Conservation (phyloP, 2,888 invertebrate species). For the Gastracanthus pulcherrimus region DNA sequence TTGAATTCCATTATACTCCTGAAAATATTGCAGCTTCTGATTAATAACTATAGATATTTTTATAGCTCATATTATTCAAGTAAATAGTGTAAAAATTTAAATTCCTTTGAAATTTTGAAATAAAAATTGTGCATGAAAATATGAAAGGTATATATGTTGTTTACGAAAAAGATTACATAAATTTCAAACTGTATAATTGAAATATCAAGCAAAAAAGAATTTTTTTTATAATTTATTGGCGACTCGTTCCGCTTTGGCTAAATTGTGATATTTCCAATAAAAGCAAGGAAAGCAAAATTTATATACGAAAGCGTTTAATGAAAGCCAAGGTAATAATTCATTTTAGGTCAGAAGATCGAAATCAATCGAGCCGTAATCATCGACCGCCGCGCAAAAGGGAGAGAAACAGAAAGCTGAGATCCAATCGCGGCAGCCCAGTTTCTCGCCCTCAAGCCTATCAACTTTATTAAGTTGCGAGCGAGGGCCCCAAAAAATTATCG, state of each 20-base stretch:
- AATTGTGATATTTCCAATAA: background rate
- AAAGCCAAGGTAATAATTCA: conserved; percentile 45
- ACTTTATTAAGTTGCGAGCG: conserved; percentile 67
- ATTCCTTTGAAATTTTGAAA: too few relatives aligned
- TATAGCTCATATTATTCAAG: too few relatives aligned
- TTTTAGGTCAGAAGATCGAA: conserved; percentile 47
- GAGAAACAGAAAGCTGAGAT: background rate
- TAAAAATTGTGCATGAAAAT: too few relatives aligned
- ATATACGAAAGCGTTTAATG: conserved; percentile 19
- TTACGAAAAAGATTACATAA: background rate
- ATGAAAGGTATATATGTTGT: background rate
- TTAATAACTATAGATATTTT: too few relatives aligned
- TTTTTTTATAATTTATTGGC: background rate
- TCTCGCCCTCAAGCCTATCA: conserved; percentile 55
- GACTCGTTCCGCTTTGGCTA: background rate
- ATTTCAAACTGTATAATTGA: conserved; percentile 8
- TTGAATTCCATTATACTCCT: background rate
- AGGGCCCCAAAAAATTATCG: conserved; percentile 67
- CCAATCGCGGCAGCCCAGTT: conserved; percentile 15
- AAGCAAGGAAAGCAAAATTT: background rate
- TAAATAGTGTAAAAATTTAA: too few relatives aligned
- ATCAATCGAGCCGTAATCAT: conserved; percentile 48
- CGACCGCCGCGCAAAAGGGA: background rate
- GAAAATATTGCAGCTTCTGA: background rate
- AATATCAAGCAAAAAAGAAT: conserved; percentile 5